phyloP scores from a whole-genome alignment of 1,140 invertebrate species.

The Drosophila athabasca region DNA sequence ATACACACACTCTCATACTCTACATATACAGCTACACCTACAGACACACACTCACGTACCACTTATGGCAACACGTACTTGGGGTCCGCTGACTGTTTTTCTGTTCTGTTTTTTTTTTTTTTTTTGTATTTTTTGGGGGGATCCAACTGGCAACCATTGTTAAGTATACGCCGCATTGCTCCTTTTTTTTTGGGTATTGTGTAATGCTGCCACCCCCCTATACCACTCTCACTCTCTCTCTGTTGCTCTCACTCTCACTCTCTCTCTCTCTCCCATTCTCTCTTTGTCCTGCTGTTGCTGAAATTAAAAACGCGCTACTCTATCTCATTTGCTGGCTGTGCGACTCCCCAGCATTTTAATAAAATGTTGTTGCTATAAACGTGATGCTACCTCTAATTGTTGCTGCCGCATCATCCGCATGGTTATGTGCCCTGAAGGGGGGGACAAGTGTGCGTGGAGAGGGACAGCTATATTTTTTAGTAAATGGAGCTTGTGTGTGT shows the following conservation, averaged over 20 bases:
- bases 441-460: too few relatives aligned
- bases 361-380: conserved; percentile 69
- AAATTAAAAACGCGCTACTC: conserved; percentile 70
- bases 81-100: conserved; percentile 27
- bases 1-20: conserved; percentile 28
- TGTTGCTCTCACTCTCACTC: too few relatives aligned
- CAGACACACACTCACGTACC: conserved; percentile 52
- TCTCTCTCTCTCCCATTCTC: neutral
- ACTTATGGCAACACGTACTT: conserved; percentile 70
- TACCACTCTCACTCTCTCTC: neutral
- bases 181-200: conserved; percentile 34
- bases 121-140: too few relatives aligned
- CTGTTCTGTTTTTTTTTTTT: neutral
- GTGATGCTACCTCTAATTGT: conserved; percentile 66
- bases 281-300: conserved; percentile 44
- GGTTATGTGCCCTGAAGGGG: too few relatives aligned
- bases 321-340: conserved; percentile 43
- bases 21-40: conserved; percentile 22
- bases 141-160: conserved; percentile 19
- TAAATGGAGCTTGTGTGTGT: conserved; percentile 48
- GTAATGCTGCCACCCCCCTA: neutral
- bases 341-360: conserved; percentile 56
- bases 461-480: conserved; percentile 32
- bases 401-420: conserved; percentile 27
- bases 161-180: conserved; percentile 58